Percentiles rank a stretch among this genome's conserved stretches.
Evolutionary conservation across 2,113 vertebrate genomes (phyloP).

Genomic region (Hippotragus niger): DNA sequence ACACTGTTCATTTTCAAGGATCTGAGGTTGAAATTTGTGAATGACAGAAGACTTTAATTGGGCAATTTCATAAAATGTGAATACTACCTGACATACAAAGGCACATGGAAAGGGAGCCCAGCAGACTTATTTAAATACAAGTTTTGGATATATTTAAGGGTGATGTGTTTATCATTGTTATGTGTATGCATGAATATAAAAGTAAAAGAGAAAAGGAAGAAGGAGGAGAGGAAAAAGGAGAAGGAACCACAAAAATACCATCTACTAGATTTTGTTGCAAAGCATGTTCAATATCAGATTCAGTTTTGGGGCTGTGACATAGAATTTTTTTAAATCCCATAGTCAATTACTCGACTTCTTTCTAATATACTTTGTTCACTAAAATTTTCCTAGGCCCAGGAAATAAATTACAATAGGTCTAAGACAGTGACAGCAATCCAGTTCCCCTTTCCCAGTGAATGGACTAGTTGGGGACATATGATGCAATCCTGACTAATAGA

Average conservation of each 20-base stretch:
- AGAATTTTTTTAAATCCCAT: background rate
- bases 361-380: background rate
- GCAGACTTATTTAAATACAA: background rate
- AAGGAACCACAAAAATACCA: background rate
- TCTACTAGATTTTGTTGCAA: background rate
- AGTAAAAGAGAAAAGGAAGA: background rate
- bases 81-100: background rate
- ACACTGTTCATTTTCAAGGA: background rate
- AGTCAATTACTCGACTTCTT: background rate
- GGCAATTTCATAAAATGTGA: constrained; percentile 19
- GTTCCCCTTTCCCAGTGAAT: background rate
- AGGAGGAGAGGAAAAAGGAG: background rate
- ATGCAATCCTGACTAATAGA: background rate
- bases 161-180: background rate
- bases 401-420: background rate
- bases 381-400: background rate
- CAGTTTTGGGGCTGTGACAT: background rate
- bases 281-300: background rate
- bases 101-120: background rate
- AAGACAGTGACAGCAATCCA: background rate
- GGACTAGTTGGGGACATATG: background rate
- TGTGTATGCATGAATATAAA: background rate
- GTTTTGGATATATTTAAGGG: background rate
- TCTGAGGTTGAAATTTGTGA: background rate
- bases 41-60: background rate